Evolutionary conservation across 2,113 vertebrate genomes (phyloP), one percentile per base, ranked within the genome.

Genomic region (Mormoops blainvillei): DNA sequence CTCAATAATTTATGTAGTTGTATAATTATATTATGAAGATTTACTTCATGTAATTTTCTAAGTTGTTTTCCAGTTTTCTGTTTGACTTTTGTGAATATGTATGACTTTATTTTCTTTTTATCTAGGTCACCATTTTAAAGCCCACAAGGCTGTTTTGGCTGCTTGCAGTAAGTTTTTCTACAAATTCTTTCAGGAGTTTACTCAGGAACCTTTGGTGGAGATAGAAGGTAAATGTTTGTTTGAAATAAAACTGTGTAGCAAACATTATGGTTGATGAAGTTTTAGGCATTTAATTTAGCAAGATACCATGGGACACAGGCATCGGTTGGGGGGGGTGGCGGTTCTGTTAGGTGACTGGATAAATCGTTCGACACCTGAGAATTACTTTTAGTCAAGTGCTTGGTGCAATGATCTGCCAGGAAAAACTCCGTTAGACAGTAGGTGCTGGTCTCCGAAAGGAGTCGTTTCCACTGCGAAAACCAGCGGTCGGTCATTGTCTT

Each of bases 101-200:
- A 16, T 56, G 19, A 33, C 31, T 50, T 38, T 7, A 1, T 31
- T 45, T 38, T 45, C 3, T 92, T 91, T 73, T 6, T 4, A 41
- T 94, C 26, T 93, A 99, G 99, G 99, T 96, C 99, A 99, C 94
- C 99, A 99, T 98, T 99, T 99, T 98, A 99, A 99, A 98, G 99
- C 99, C 77, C 99, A 99, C 98, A 99, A 99, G 98, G 99, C 99
- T 83, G 99, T 99, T 95, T 98, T 99, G 98, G 99, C 99, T 96
- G 99, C 99, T 84, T 99, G 99, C 98, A 99, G 99, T 98, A 99
- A 99, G 97, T 99, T 99, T 98, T 99, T 99, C 98, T 98, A 99
- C 98, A 99, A 99, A 97, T 99, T 99, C 98, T 99, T 99, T 97
- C 99, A 99, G 87, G 99, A 99, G 97, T 99, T 99, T 97, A 99